Percentiles rank a stretch among this genome's conserved stretches.
Evolutionary conservation across 2,797 vertebrate genomes (phyloP).

Genomic region (Melopsittacus undulatus): DNA sequence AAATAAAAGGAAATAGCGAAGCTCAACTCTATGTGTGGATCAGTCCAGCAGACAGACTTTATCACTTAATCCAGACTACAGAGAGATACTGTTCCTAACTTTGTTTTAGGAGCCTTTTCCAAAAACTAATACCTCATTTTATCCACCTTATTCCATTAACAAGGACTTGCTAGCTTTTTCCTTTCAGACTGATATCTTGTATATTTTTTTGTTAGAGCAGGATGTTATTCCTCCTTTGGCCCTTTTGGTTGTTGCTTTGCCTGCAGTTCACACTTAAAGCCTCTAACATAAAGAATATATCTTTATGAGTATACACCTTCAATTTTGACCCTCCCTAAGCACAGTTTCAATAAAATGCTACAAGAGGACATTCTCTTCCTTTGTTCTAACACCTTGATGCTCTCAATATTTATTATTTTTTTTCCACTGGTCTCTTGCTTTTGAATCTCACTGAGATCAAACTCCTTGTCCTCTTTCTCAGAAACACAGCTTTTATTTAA

Average conservation of each 20-base stretch:
- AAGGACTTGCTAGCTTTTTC: neutral
- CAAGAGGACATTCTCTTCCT: neutral
- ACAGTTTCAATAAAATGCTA: neutral
- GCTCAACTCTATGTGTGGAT: neutral
- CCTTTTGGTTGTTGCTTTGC: neutral
- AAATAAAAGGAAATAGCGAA: neutral
- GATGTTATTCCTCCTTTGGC: neutral
- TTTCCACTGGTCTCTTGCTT: neutral
- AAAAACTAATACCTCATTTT: neutral
- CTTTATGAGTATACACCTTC: neutral
- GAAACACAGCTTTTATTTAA: neutral
- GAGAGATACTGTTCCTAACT: neutral
- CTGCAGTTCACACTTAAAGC: neutral
- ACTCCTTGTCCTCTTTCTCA: neutral
- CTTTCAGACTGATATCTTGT: neutral
- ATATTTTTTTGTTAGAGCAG: neutral
- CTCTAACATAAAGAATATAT: neutral
- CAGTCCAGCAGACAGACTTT: neutral
- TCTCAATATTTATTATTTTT: neutral
- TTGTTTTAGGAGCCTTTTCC: neutral
- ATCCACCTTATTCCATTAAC: neutral
- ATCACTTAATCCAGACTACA: neutral
- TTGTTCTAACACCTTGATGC: neutral
- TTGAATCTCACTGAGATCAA: neutral
- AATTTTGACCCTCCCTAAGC: neutral